phyloP scores from a whole-genome alignment of 2,797 vertebrate species.

The Halcyon leucocephala region DNA sequence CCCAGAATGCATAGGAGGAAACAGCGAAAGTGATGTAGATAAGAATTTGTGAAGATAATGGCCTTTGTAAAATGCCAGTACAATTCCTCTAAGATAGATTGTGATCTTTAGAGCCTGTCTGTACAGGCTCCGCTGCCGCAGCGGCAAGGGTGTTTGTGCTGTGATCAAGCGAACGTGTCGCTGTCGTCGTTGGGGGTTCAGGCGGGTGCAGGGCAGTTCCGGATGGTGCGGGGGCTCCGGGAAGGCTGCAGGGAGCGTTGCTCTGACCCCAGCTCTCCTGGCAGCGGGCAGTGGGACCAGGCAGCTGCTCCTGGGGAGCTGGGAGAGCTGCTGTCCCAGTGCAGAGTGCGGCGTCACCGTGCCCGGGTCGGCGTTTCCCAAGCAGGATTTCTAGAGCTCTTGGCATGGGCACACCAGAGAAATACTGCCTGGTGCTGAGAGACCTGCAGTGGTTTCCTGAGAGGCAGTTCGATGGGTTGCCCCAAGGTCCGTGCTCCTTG shows the following conservation, averaged over 20 bases:
- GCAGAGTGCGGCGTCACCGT: neutral
- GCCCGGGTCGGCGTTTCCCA: fast-evolving
- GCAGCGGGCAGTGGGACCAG: neutral
- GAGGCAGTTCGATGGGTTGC: neutral
- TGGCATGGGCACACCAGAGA: neutral
- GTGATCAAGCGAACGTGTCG: fast-evolving
- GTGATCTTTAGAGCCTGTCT: neutral
- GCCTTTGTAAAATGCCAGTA: neutral
- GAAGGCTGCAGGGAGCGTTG: neutral
- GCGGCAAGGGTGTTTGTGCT: neutral
- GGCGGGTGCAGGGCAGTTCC: neutral
- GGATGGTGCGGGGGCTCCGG: fast-evolving
- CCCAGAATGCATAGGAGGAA: neutral
- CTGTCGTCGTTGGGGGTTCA: fast-evolving
- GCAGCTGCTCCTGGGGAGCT: neutral
- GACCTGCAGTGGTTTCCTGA: neutral
- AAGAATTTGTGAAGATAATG: neutral
- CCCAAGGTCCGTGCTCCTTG: neutral
- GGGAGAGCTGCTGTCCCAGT: neutral
- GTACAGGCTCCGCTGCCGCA: neutral
- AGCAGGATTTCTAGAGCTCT: neutral
- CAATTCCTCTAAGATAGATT: neutral
- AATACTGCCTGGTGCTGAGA: neutral
- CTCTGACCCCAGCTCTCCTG: neutral
- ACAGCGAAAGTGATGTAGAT: fast-evolving